Evolutionary conservation across 2,888 invertebrate genomes (phyloP).

Genomic region (Cheilosia soror): DNA sequence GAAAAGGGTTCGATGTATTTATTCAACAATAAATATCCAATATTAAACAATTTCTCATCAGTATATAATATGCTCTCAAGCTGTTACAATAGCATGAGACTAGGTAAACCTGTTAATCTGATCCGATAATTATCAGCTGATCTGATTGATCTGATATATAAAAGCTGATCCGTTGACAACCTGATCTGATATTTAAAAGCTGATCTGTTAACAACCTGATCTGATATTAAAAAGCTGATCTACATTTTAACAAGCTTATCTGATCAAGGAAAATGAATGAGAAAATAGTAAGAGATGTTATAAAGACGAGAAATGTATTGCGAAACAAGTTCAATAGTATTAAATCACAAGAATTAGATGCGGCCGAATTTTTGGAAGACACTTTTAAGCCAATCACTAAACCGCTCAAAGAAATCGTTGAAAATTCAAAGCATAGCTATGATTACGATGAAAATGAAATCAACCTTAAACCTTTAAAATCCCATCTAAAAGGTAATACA

Average conservation of each 20-base stretch:
- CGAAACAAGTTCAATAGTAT: too few species aligned
- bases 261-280: background rate
- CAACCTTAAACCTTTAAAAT: too few species aligned
- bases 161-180: background rate
- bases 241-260: background rate
- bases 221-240: background rate
- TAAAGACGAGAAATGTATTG: too few species aligned
- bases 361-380: constrained; percentile 6
- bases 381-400: constrained; percentile 29
- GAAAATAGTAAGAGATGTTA: too few species aligned
- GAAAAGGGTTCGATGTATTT: constrained; percentile 77
- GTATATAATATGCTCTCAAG: constrained; percentile 19
- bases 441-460: background rate
- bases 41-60: background rate
- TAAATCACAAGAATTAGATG: background rate
- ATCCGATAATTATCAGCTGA: background rate
- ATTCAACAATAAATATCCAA: constrained; percentile 16
- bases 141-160: constrained; percentile 3
- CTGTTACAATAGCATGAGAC: background rate
- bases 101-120: constrained; percentile 3
- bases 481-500: too few species aligned
- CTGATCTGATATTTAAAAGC: too few species aligned
- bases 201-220: too few species aligned
- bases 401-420: constrained; percentile 33
- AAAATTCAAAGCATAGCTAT: background rate